A percentile compares a stretch with the other conserved stretches of the same genome.
phyloP scores from a whole-genome alignment of 2,888 invertebrate species.

The Hemicrepidius hirtus region DNA sequence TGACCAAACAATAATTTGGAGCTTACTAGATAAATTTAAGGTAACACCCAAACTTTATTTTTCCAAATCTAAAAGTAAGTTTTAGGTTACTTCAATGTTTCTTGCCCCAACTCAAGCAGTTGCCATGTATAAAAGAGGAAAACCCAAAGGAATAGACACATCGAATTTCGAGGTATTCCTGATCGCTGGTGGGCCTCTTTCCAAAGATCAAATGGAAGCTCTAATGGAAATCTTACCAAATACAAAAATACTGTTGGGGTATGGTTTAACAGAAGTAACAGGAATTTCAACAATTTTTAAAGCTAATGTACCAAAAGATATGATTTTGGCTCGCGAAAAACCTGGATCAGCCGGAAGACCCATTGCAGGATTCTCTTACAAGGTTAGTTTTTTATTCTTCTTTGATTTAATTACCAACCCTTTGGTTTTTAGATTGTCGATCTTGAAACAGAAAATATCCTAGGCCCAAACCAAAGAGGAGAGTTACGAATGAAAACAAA shows the following conservation, averaged over 20 bases:
- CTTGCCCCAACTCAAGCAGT: slow-evolving; percentile 61
- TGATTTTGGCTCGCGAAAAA: not conserved
- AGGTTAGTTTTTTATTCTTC: slow-evolving; percentile 56
- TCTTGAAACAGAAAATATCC: slow-evolving; percentile 69
- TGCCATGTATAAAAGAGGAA: slow-evolving; percentile 61
- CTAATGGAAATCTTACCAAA: slow-evolving; percentile 66
- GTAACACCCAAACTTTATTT: slow-evolving; percentile 11
- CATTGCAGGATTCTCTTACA: slow-evolving; percentile 61
- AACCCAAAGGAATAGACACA: slow-evolving; percentile 65
- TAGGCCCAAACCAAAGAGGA: slow-evolving; percentile 72
- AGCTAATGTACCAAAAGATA: not conserved
- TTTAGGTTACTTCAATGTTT: slow-evolving; percentile 50
- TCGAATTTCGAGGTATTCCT: slow-evolving; percentile 55
- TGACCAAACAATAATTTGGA: slow-evolving; percentile 42
- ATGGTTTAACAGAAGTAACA: slow-evolving; percentile 66
- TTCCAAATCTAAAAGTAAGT: not conserved
- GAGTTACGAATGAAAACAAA: slow-evolving; percentile 73
- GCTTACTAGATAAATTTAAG: slow-evolving; percentile 23
- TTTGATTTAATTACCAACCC: not conserved
- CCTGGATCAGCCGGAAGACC: slow-evolving; percentile 47
- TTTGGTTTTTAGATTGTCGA: slow-evolving; percentile 71
- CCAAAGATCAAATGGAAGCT: slow-evolving; percentile 57
- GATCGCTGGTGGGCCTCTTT: slow-evolving; percentile 63
- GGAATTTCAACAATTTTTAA: not conserved
- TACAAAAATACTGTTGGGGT: slow-evolving; percentile 62